phyloP scores from a whole-genome alignment of 2,113 vertebrate genomes.

The Bubo bubo region DNA sequence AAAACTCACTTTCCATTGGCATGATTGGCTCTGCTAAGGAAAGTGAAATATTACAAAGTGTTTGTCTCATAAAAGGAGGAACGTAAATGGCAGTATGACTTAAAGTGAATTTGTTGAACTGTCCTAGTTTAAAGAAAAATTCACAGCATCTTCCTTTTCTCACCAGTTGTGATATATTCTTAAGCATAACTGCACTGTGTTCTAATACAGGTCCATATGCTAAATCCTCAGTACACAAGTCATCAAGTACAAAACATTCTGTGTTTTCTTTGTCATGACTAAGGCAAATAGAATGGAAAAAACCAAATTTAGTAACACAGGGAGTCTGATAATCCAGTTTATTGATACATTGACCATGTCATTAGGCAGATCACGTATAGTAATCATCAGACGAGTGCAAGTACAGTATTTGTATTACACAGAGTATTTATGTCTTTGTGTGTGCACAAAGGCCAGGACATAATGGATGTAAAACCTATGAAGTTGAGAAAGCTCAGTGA shows the following conservation, averaged over 20 bases:
- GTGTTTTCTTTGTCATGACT: neutral
- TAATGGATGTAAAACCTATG: neutral
- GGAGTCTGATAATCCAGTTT: neutral
- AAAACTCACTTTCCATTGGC: neutral
- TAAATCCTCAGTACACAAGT: neutral
- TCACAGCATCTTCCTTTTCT: neutral
- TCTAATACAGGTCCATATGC: neutral
- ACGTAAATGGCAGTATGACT: neutral
- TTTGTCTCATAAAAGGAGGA: neutral
- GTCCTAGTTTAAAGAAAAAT: neutral
- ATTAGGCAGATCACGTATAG: neutral
- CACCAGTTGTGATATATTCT: neutral
- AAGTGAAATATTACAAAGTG: neutral
- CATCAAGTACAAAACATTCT: neutral
- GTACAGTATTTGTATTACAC: neutral
- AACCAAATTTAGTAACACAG: neutral
- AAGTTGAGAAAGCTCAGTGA: neutral
- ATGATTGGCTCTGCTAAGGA: neutral
- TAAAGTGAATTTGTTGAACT: neutral
- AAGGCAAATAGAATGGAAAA: neutral
- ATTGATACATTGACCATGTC: neutral
- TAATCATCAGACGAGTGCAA: neutral
- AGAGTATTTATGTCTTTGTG: neutral
- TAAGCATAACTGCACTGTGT: neutral
- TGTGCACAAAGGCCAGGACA: neutral